Base-by-base conservation (phyloP, 2,797 vertebrate species). In the Epinephelus awoara region DNA sequence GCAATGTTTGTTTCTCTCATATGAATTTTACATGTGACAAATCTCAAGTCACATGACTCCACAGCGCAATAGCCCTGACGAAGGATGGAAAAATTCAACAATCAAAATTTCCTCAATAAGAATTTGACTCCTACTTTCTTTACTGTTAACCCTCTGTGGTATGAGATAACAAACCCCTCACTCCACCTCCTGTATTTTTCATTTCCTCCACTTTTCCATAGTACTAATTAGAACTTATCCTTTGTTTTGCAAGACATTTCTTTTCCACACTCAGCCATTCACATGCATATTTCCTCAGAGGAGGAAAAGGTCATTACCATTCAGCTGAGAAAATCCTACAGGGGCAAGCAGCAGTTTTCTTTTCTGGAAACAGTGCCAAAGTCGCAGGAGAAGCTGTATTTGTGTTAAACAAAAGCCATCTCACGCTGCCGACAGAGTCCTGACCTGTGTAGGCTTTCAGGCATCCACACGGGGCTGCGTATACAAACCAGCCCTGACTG, bases 1-100 rank as follows among this genome's bases (percentile, higher is more conserved):
- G 93, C 87, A 88, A 84, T 87, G 88, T 84, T 93, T 95, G 95
- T 96, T 94, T 91, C 80, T 75, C 50, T 72, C 57, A 18, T 57
- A 93, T 90, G 77, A 91, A 93, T 93, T 91, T 88, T 74, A 89
- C 90, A 95, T 94, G 80, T 77, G 29, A 46, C 57, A 82, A 58
- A 82, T 73, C 50, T 80, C 78, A 59, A 79, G 17, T 87, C 89
- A 86, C 79, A 73, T 84, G 87, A 85, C 67, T 64, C 57, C 52
- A 54, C 64, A 40, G 8, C 8, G 7, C 67, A 57, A 63, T 15
- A 50, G 29, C 46, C 19, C 29, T 56, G 75, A 79, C 18, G 65
- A 75, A 78, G 21, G 38, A 29, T 51, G 44, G 27, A 67, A 75
- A 75, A 55, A 73, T 23, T 11, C 21, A 63, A 55, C 68, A 57